These are phyloP conservation scores for Arenaria interpres DNA, from an alignment of 2,113 vertebrate species.

Conservation along the genomic window DNA sequence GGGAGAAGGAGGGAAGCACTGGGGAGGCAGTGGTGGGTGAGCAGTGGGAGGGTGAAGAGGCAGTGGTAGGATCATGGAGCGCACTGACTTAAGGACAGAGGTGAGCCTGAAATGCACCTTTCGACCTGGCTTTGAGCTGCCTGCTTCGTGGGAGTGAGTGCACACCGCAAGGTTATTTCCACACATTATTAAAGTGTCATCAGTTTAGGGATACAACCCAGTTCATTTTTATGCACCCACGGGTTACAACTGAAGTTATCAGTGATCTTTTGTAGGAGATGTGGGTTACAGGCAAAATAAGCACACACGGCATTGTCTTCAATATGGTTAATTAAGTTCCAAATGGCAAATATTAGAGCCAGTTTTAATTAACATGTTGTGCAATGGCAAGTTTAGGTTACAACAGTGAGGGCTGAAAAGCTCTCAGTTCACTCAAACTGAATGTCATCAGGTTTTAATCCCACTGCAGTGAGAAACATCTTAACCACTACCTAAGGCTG, in stretches of 20 bases:
- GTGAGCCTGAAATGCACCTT: neutral
- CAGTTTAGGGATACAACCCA: neutral
- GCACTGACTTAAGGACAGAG: neutral
- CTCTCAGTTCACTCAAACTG: neutral
- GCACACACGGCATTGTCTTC: neutral
- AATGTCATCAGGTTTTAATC: neutral
- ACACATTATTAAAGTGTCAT: neutral
- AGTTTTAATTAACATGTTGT: neutral
- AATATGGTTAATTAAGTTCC: neutral
- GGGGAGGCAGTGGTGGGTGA: neutral
- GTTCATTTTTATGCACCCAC: neutral
- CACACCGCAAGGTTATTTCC: neutral
- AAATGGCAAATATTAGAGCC: neutral
- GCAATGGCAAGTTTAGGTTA: neutral
- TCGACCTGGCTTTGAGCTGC: neutral
- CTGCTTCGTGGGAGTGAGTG: neutral
- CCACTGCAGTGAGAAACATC: neutral
- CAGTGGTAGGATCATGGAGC: neutral
- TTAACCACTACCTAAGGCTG: neutral
- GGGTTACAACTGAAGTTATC: neutral
- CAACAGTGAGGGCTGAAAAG: neutral
- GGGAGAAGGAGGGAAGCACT: neutral
- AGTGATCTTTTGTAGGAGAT: neutral
- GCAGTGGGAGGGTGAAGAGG: neutral
- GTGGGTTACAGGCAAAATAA: neutral